Evolutionary conservation across 1,140 invertebrate species (phyloP).

Genomic region (Doryteuthis pealeii): DNA sequence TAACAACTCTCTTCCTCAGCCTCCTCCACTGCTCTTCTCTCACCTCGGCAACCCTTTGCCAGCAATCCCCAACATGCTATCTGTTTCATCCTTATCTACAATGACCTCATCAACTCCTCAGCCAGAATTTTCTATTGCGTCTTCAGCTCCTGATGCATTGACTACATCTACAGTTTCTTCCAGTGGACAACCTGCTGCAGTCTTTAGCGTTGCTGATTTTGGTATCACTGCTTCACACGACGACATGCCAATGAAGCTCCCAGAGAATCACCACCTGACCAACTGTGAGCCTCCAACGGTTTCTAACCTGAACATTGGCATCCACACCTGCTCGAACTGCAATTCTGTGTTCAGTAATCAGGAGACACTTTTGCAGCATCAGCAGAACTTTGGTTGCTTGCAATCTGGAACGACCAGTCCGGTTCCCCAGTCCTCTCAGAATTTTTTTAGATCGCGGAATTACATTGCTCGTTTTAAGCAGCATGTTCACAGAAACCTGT

Average conservation of each 20-base stretch:
- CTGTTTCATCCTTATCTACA: slow-evolving; percentile 1
- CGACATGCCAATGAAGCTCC: slow-evolving; percentile 9
- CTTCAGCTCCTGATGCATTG: slow-evolving; percentile 5
- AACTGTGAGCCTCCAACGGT: slow-evolving; percentile 18
- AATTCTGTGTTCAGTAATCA: slow-evolving; percentile 76
- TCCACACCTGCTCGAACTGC: slow-evolving; percentile 59
- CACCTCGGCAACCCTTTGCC: not conserved
- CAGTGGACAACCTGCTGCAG: slow-evolving; percentile 25
- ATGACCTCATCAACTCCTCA: slow-evolving; percentile 3
- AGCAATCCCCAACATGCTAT: slow-evolving; percentile 10
- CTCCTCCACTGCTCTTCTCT: slow-evolving; percentile 4
- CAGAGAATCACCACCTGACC: slow-evolving; percentile 33
- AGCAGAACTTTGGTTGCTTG: slow-evolving; percentile 76
- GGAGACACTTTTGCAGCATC: slow-evolving; percentile 80
- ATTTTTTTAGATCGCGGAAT: slow-evolving; percentile 67
- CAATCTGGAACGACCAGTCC: slow-evolving; percentile 11
- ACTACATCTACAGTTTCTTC: slow-evolving; percentile 21
- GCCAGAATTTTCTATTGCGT: slow-evolving; percentile 29
- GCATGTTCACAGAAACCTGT: slow-evolving; percentile 85
- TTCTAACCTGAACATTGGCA: slow-evolving; percentile 16
- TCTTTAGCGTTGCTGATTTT: slow-evolving; percentile 27
- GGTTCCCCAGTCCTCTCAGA: slow-evolving; percentile 34
- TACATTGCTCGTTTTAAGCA: slow-evolving; percentile 62
- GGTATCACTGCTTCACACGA: slow-evolving; percentile 10
- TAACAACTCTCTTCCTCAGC: not conserved